Evolutionary conservation across 2,113 vertebrate species (phyloP), one percentile per base, ranked within the genome.

Genomic region (Platanista minor): DNA sequence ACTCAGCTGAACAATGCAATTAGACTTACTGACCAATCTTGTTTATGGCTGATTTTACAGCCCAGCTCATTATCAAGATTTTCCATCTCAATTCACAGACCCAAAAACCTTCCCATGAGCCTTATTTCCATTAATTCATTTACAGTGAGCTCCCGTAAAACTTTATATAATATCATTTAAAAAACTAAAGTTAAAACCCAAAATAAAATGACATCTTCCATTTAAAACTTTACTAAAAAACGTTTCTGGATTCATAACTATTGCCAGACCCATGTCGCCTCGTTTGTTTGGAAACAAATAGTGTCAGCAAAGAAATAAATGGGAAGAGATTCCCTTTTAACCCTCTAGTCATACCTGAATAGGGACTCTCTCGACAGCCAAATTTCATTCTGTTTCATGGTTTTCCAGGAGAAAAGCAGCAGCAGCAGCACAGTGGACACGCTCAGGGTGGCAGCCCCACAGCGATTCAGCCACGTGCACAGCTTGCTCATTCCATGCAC

Each of bases 331-430:
- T 46, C 12, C 1, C 21, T 67, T 89, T 85, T 17, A 86, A 13
- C 69, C 0, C 0, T 66, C 25, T 13, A 6, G 12, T 94, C 98
- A 2, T 98, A 99, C 99, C 99, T 99, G 99, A 99, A 99, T 1
- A 99, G 99, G 20, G 99, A 99, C 98, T 99, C 99, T 96, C 99
- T 98, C 10, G 99, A 99, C 33, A 99, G 98, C 99, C 99, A 99
- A 92, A 99, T 99, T 81, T 99, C 99, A 1, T 99, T 99, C 99
- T 99, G 99, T 80, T 99, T 99, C 97, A 99, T 98, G 0, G 99
- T 99, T 97, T 99, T 99, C 99, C 99, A 99, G 49, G 99, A 99
- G 98, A 99, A 99, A 15, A 99, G 98, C 90, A 99, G 98, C 36
- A 99, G 98, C 31, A 99, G 98, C 92, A 99, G 97, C 95, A 99